Base-by-base conservation (phyloP, 2,888 invertebrate species). In the Pristionchus japonicus region DNA sequence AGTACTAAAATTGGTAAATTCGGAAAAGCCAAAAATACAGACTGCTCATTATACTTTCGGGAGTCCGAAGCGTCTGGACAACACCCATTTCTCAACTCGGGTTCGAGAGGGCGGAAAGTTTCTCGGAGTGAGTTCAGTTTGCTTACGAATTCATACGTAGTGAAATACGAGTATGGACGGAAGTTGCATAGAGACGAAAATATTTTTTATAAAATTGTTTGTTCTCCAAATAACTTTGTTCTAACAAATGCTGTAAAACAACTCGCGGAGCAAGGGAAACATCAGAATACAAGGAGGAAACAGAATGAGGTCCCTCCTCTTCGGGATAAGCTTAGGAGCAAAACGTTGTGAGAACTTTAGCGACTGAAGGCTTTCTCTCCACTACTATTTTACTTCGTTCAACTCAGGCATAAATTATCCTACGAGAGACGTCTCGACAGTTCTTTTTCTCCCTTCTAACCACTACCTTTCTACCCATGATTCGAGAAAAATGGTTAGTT, bases 221-320 rank as follows among this genome's bases (percentile, higher is more conserved):
- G 57, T 57, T 57, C 57, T n/a, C 20, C 2, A 57, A 1, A 57
- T 23, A 57, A 57, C 9, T 6, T 3, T 0, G 1, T 57, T 20
- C 17, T 52, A 20, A 20, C 6, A 6, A 52, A 52, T 3, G 15
- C 23, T 57, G 52, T 23, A 6, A 27, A 64, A 64, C 9, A 31
- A 67, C 31, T 6, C 11, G 9, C 64, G 31, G 11, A 31, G 13
- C 34, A 27, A 15, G 31, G 31, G 15, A 34, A 15, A 34, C 61
- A 15, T 15, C 34, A 67, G 20, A 6, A 67, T 4, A 31, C 31
- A 67, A 67, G 13, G 64, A 31, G 31, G 31, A 74, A 27, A 4
- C 20, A 37, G 74, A 13, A 74, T 13, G 20, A 74, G 40, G 40
- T 20, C 88, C 88, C 20, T 91, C 89, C 0, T 57, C 57, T n/a